Percentiles rank a stretch among this genome's conserved stretches.
Evolutionary conservation across 2,888 invertebrate species (phyloP).

Genomic region (Drosophila neotestacea): DNA sequence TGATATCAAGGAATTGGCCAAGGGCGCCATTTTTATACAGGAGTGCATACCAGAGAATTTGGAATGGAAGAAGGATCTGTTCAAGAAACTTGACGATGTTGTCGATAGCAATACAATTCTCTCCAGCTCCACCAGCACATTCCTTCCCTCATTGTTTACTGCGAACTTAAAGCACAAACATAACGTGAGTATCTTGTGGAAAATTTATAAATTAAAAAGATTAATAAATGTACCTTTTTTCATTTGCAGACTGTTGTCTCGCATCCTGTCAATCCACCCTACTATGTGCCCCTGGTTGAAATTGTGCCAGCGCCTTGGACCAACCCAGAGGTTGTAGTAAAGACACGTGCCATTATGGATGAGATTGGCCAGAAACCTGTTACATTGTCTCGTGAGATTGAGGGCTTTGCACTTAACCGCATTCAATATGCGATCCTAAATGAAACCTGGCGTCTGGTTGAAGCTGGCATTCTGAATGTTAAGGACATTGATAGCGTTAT

Average conservation of each 20-base stretch:
- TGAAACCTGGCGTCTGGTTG: conserved; percentile 95
- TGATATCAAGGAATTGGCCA: conserved; percentile 89
- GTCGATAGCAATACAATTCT: conserved; percentile 92
- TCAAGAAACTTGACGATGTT: conserved; percentile 91
- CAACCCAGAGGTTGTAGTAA: conserved; percentile 89
- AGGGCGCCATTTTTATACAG: conserved; percentile 93
- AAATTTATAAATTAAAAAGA: too few species aligned
- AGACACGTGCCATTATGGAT: conserved; percentile 91
- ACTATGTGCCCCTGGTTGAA: conserved; percentile 97
- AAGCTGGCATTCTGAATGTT: conserved; percentile 93
- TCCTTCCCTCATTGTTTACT: conserved; percentile 94
- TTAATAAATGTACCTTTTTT: not conserved
- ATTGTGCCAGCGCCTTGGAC: conserved; percentile 98
- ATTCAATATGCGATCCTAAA: conserved; percentile 97
- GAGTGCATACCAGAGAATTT: conserved; percentile 97
- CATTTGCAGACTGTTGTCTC: conserved; percentile 87
- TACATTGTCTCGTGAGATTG: conserved; percentile 92
- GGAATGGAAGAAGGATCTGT: conserved; percentile 93
- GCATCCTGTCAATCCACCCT: conserved; percentile 98
- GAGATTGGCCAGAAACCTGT: conserved; percentile 97
- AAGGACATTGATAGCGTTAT: conserved; percentile 97
- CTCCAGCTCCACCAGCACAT: conserved; percentile 97
- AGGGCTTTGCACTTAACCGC: conserved; percentile 97
- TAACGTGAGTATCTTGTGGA: conserved; percentile 85
- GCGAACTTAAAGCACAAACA: conserved; percentile 90